Conservation (phyloP, 2,113 vertebrate genomes). For the Suricata suricatta region DNA sequence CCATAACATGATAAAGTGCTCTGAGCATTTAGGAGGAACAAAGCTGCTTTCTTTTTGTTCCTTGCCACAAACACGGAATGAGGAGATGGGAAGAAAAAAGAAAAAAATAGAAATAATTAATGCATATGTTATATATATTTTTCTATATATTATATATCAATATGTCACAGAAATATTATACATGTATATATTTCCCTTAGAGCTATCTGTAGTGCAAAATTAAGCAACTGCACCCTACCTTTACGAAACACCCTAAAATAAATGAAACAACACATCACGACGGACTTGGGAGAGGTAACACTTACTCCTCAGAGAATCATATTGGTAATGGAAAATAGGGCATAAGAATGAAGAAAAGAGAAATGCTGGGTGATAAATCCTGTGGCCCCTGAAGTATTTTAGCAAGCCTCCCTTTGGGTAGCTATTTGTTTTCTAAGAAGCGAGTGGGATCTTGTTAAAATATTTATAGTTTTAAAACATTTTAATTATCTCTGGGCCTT, state of each 20-base stretch:
- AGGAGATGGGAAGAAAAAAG: neutral
- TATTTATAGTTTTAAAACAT: slow-evolving; percentile 10
- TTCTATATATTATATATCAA: neutral
- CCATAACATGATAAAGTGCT: slow-evolving; percentile 60
- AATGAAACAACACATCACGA: neutral
- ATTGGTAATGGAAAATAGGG: neutral
- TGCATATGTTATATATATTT: neutral
- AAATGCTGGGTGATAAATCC: neutral
- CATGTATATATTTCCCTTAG: neutral
- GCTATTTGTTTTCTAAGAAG: slow-evolving; percentile 45
- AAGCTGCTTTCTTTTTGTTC: neutral
- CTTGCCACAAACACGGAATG: neutral
- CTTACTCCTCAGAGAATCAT: neutral
- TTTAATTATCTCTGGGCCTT: neutral
- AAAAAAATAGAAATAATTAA: neutral
- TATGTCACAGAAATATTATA: neutral
- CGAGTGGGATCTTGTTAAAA: neutral
- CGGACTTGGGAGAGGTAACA: neutral
- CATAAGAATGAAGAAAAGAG: neutral
- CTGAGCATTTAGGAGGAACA: neutral
- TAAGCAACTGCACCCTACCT: neutral
- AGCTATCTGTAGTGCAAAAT: neutral
- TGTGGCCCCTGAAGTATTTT: neutral
- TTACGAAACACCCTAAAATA: neutral
- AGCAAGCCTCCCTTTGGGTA: neutral